A percentile compares a stretch with the other conserved stretches of the same genome.
These are phyloP conservation scores for Melieria omissa DNA, from an alignment of 2,888 invertebrate genomes.

Conservation along the genomic window DNA sequence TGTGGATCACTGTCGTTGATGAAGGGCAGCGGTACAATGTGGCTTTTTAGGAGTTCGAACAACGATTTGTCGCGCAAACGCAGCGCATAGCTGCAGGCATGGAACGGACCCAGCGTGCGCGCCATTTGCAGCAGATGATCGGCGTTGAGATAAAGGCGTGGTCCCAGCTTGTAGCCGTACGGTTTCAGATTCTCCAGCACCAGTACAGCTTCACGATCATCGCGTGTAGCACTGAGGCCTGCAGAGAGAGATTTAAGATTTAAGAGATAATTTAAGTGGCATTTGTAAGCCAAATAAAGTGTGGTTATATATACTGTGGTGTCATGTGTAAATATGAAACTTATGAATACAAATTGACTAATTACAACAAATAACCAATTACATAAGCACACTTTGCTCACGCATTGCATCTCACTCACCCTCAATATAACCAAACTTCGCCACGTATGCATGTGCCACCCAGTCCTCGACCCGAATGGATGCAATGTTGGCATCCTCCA, in stretches of 20 bases:
- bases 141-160: conserved; percentile 54
- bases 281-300: neutral
- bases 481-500: conserved; percentile 44
- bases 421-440: conserved; percentile 58
- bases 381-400: neutral
- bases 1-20: conserved; percentile 42
- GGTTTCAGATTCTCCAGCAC: conserved; percentile 60
- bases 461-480: conserved; percentile 46
- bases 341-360: too few relatives aligned
- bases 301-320: too few relatives aligned
- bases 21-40: conserved; percentile 56
- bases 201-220: conserved; percentile 55
- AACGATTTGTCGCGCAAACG: conserved; percentile 52
- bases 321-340: too few relatives aligned
- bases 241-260: conserved; percentile 2
- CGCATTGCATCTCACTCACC: conserved; percentile 44
- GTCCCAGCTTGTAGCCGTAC: conserved; percentile 59
- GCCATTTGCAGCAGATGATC: conserved; percentile 59
- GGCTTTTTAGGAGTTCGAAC: conserved; percentile 51
- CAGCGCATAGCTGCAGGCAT: conserved; percentile 60
- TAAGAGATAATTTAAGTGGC: neutral
- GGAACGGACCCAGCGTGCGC: conserved; percentile 56
- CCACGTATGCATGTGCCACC: conserved; percentile 54
- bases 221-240: conserved; percentile 49
- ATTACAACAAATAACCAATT: neutral